phyloP scores from a whole-genome alignment of 2,797 vertebrate species.

The Prunella strophiata region DNA sequence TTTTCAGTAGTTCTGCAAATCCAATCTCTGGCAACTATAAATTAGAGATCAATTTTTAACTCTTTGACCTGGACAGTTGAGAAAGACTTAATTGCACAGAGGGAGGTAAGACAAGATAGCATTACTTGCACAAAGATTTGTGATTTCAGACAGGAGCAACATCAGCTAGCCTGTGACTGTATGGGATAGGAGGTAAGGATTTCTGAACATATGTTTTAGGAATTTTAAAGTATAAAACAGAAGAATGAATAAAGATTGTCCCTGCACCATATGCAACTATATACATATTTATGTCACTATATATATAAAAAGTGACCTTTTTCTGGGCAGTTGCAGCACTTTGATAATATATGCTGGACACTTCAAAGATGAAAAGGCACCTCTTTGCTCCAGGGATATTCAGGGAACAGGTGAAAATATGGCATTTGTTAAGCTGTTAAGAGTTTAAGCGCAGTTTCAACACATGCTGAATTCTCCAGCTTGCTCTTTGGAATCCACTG shows the following conservation, averaged over 20 bases:
- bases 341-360: background rate
- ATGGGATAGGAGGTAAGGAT: background rate
- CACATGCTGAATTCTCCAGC: background rate
- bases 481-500: background rate
- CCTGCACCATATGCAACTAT: background rate
- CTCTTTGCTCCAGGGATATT: background rate
- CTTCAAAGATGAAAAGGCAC: background rate
- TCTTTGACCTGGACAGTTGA: background rate
- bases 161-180: background rate
- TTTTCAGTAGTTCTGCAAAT: background rate
- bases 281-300: background rate
- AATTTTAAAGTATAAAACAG: background rate
- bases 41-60: background rate
- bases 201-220: background rate
- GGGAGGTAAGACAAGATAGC: rapidly evolving
- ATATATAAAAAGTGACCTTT: background rate
- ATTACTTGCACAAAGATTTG: background rate
- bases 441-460: background rate
- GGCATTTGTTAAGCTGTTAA: background rate
- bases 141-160: background rate
- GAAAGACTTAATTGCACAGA: background rate
- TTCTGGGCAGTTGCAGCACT: background rate
- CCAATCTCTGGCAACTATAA: background rate
- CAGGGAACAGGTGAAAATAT: background rate
- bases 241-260: background rate